A percentile compares a stretch with the other conserved stretches of the same genome.
phyloP scores from a whole-genome alignment of 37 sponge, comb jelly and placozoan species.

The Chondrilla cf. caribensis region DNA sequence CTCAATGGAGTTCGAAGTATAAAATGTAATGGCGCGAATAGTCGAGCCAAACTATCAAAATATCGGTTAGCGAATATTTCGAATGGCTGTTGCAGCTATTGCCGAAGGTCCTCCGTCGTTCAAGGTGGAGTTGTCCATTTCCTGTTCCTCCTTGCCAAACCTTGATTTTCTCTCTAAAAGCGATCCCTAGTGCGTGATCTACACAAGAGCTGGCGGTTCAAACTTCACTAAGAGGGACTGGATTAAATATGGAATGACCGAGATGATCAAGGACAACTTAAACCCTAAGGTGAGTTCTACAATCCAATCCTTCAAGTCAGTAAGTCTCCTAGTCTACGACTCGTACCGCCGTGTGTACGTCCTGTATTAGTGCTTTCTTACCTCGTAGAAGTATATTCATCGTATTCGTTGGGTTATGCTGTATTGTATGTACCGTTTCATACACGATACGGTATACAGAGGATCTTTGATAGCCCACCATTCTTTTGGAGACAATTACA shows the following conservation, averaged over 20 bases:
- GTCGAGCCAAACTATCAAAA: too few relatives aligned
- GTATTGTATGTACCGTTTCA: too few relatives aligned
- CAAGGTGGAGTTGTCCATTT: slow-evolving; percentile 32
- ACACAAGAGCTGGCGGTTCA: neutral
- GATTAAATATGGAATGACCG: slow-evolving; percentile 29
- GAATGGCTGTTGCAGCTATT: too few relatives aligned
- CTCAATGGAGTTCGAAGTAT: too few relatives aligned
- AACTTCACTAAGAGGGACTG: neutral
- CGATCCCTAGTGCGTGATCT: slow-evolving; percentile 46
- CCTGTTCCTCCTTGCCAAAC: slow-evolving; percentile 23
- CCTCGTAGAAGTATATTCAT: neutral
- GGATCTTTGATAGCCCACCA: too few relatives aligned
- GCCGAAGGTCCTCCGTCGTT: neutral
- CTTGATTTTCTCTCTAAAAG: slow-evolving; percentile 40
- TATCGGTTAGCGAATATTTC: too few relatives aligned
- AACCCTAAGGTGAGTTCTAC: slow-evolving; percentile 32
- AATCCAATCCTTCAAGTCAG: neutral
- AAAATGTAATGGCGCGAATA: too few relatives aligned
- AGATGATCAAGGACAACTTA: slow-evolving; percentile 37
- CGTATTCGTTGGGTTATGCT: too few relatives aligned
- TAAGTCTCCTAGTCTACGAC: neutral
- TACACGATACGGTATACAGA: too few relatives aligned
- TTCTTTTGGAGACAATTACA: too few relatives aligned
- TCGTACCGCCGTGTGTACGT: neutral
- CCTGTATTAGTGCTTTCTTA: neutral